A percentile compares a stretch with the other conserved stretches of the same genome.
Evolutionary conservation across 1,140 invertebrate genomes (phyloP).

Genomic region (Platorchestia sp.): DNA sequence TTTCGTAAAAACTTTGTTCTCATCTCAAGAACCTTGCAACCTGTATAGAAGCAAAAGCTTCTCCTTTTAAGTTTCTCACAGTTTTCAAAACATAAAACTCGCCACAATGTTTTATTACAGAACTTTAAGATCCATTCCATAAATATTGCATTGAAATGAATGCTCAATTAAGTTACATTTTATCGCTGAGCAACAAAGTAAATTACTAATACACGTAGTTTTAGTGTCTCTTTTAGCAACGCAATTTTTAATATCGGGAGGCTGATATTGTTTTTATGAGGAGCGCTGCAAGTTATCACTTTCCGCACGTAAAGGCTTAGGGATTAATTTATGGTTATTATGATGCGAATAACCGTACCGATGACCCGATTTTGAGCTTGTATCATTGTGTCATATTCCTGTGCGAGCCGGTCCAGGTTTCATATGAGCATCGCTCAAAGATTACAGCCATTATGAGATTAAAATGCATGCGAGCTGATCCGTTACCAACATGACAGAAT

Average conservation of each 20-base stretch:
- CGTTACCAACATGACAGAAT: not conserved
- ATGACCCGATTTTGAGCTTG: not conserved
- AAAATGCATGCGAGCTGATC: conserved; percentile 18
- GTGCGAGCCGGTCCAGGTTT: not conserved
- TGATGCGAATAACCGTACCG: not conserved
- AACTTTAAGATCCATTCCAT: not conserved
- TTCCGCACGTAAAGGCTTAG: not conserved
- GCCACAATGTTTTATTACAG: not conserved
- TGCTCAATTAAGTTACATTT: not conserved
- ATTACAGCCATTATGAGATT: conserved; percentile 20
- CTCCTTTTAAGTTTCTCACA: not conserved
- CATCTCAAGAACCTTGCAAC: not conserved
- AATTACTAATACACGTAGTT: not conserved
- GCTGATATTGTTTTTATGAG: not conserved
- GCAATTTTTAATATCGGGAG: not conserved
- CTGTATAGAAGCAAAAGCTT: not conserved
- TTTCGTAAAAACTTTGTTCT: not conserved
- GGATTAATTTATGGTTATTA: not conserved
- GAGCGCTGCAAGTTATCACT: not conserved
- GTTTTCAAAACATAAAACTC: not conserved
- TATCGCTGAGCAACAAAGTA: not conserved
- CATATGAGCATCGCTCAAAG: not conserved
- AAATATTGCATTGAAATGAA: not conserved
- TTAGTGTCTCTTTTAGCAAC: not conserved
- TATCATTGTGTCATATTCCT: not conserved